Evolutionary conservation across 2,888 invertebrate genomes (phyloP), one percentile per base, ranked within the genome.

Genomic region (Drosophila heteroneura): DNA sequence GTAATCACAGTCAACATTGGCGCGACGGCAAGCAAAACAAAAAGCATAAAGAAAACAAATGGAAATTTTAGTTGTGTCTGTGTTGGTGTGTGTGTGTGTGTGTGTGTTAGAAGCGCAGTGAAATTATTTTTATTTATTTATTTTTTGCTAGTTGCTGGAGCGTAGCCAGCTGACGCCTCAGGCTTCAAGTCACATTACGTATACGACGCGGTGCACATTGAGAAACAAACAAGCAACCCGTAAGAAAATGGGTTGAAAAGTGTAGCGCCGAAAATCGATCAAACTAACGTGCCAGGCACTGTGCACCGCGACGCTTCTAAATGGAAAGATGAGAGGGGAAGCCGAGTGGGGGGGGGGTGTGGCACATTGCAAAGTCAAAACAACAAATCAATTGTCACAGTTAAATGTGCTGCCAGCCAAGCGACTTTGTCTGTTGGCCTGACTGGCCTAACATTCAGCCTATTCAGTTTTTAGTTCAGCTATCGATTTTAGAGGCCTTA

Each of bases 191-290:
- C 62, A 73, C 76, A 57, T 85, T 80, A 89, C 81, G 85, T 87
- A 87, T 89, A 84, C 88, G 85, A 30, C 49, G 57, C 16, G 63
- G 12, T 59, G 72, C 47, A 71, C 65, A 52, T 47, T 67, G n/a
- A 39, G 56, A 33, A 59, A 44, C 7, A 56, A 56, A 56, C 26
- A 22, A n/a, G 47, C 47, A 47, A 28, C 39, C 35, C 22, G 9
- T 19, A 22, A 72, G 54, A 54, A 60, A 66, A 56, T 16, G 35
- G 52, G 30, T 62, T 60, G 62, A 78, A 72, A 69, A 62, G 49
- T 52, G 49, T 39, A 30, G 57, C 56, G 59, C 72, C 53, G 62
- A 80, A 90, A 90, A 86, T 86, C 86, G 86, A 86, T 86, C 86
- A 85, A 86, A 86, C 85, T 76, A 67, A 74, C 79, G 70, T 64